Evolutionary conservation across 92 coral and sea anemone species (phyloP).

Genomic region (Virgularia gustaviana): DNA sequence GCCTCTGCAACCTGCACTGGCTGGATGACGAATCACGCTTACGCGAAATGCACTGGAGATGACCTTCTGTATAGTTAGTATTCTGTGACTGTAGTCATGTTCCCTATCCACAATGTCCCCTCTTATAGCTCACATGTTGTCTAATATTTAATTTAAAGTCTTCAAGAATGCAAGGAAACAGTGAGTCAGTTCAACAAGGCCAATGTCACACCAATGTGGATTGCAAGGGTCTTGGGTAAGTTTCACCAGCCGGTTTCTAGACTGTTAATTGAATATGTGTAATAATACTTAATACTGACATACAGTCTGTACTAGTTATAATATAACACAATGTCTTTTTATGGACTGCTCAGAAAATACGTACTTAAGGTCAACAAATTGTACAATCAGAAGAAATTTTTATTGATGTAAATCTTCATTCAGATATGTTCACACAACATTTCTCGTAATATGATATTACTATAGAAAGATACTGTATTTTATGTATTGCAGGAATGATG

Average conservation of each 20-base stretch:
- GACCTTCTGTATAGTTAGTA: too few species aligned
- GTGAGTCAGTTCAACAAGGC: slow-evolving; percentile 69
- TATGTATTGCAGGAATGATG: slow-evolving; percentile 72
- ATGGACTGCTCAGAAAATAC: background rate
- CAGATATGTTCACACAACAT: too few species aligned
- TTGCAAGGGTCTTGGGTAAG: slow-evolving; percentile 91
- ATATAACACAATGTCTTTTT: background rate
- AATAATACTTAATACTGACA: background rate
- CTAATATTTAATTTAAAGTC: slow-evolving; percentile 33
- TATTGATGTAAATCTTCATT: too few species aligned
- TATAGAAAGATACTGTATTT: too few species aligned
- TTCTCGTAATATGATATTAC: too few species aligned
- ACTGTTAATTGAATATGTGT: background rate
- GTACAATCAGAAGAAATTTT: too few species aligned
- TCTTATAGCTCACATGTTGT: background rate
- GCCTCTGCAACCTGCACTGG: too few species aligned
- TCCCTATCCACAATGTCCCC: background rate
- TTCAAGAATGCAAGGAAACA: slow-evolving; percentile 75
- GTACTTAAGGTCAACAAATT: background rate
- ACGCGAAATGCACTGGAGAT: too few species aligned
- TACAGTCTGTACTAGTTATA: background rate
- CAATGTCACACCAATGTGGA: slow-evolving; percentile 71
- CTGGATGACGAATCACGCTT: too few species aligned
- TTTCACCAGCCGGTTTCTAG: background rate
- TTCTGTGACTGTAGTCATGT: too few species aligned